Percentiles rank a stretch among this genome's conserved stretches.
Evolutionary conservation across 2,797 vertebrate species (phyloP).

Genomic region (Allobates femoralis): DNA sequence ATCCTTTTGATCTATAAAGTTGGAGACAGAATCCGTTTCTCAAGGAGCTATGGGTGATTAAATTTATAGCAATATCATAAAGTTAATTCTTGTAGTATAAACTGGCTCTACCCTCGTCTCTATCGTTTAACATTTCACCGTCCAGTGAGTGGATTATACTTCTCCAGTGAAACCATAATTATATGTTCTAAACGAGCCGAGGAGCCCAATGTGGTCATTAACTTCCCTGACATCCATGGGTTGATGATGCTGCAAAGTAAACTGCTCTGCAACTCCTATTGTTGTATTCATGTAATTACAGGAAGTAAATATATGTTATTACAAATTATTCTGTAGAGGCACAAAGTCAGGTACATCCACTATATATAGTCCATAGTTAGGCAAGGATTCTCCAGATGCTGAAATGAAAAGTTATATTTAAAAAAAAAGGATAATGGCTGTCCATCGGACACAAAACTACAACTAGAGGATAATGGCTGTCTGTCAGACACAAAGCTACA

Average conservation of each 20-base stretch:
- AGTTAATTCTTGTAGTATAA: constrained; percentile 31
- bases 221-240: constrained; percentile 20
- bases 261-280: neutral
- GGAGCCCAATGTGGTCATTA: constrained; percentile 1
- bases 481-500: too few species aligned
- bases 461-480: too few species aligned
- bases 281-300: neutral
- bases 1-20: constrained; percentile 58
- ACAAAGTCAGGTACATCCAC: neutral
- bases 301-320: neutral
- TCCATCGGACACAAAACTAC: neutral
- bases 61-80: constrained; percentile 60
- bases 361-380: neutral
- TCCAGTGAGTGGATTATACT: neutral
- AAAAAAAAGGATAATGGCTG: too few species aligned
- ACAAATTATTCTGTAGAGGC: neutral
- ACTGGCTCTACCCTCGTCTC: constrained; percentile 3
- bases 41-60: constrained; percentile 53
- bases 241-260: neutral
- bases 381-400: neutral
- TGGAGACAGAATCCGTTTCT: constrained; percentile 31
- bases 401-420: neutral
- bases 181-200: constrained; percentile 16
- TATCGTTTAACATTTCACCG: neutral
- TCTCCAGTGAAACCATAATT: constrained; percentile 9